Base-by-base conservation (phyloP, 92 coral and sea anemone genomes). In the Palythoa caribaeorum region DNA sequence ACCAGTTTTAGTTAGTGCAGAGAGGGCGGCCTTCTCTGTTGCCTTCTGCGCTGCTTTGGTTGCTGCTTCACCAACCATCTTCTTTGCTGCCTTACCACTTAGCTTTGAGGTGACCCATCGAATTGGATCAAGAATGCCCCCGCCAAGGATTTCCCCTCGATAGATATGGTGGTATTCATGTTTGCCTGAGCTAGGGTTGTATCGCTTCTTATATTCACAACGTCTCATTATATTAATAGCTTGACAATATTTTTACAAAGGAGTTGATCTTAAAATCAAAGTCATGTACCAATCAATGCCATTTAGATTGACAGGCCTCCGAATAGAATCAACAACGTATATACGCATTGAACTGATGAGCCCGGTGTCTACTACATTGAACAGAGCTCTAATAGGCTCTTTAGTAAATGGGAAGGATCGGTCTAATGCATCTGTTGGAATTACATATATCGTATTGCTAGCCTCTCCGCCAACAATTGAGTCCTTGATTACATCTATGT, bases 121-220 rank as follows among this genome's bases (percentile, higher is more conserved):
- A 0, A 47, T 9, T 0, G 73, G 17, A n/a, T 83, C 80, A 2
- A 50, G 1, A 5, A 85, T 72, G 1, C 71, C 80, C 0, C n/a
- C 54, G 52, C 2, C 88, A 0, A 28, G 28, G 28, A 28, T 28
- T 28, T 28, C 28, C 28, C 28, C 28, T 28, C 28, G 80, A 71
- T 71, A 54, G 21, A 85, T 17, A 50, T 83, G 78, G 2, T 21
- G 39, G 52, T 74, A 73, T 66, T 21, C 48, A 14, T 70, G 40
- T 70, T 19, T 17, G 2, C 77, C 78, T 3, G 10, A 9, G 7
- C 3, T 52, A 10, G 87, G 78, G 68, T 83, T 37, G 36, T 68
- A 83, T 6, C 60, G 0, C 52, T 51, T 83, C 78, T 83, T 83
- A 9, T 38, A 83, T 83, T 83, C 87, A 69, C 78, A 52, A 4